These are phyloP conservation scores for Ispidina picta DNA, from an alignment of 2,797 vertebrate species.

Conservation along the genomic window DNA sequence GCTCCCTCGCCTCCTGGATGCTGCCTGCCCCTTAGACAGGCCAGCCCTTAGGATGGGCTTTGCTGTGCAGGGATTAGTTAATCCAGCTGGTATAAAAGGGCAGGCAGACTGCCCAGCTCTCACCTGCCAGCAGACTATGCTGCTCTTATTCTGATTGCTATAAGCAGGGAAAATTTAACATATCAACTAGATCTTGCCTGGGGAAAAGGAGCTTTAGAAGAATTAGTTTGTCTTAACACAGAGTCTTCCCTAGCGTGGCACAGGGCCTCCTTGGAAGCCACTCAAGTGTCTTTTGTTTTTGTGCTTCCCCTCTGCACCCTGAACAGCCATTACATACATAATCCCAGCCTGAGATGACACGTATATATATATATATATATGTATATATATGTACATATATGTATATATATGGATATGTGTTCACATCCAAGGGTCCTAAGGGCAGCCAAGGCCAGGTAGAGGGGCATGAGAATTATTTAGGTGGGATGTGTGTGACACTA, in stretches of 20 bases:
- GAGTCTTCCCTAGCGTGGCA: neutral
- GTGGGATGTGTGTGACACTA: neutral
- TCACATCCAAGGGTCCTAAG: neutral
- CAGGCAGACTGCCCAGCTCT: neutral
- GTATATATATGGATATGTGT: no score
- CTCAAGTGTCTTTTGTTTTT: slow-evolving; percentile 3
- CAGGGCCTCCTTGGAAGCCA: neutral
- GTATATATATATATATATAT: no score
- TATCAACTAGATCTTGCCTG: neutral
- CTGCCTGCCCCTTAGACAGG: neutral
- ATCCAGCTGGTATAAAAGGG: neutral
- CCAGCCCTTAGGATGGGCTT: neutral
- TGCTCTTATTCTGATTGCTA: neutral
- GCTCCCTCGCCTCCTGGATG: neutral
- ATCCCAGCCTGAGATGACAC: neutral
- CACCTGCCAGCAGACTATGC: neutral
- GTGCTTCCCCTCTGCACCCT: neutral
- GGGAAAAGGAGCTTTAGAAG: neutral
- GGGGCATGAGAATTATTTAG: neutral
- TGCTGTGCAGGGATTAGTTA: neutral
- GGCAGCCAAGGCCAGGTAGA: slow-evolving; percentile 13
- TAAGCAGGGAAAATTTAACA: neutral
- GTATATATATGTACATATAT: no score
- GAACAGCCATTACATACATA: fast-evolving
- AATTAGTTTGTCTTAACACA: neutral